Percentiles rank a stretch among this genome's conserved stretches.
Conservation (phyloP, 2,797 vertebrate genomes). For the Microchirus variegatus region DNA sequence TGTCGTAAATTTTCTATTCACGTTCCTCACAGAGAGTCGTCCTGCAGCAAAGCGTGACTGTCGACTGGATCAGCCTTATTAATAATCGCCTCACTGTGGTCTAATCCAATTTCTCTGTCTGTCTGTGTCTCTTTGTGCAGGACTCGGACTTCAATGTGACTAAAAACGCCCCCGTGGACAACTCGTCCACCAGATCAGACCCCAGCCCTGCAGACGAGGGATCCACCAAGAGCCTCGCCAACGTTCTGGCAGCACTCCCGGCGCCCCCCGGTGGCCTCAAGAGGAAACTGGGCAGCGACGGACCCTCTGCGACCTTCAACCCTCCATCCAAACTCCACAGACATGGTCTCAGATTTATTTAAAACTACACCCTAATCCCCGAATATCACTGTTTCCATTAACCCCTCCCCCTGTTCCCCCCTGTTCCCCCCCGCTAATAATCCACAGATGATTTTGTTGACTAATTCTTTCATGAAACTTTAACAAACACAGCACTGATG, state of each 20-base stretch:
- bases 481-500: too few relatives aligned
- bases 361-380: not conserved
- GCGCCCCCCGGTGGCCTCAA: conserved; percentile 77
- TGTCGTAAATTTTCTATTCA: too few relatives aligned
- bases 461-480: too few relatives aligned
- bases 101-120: conserved; percentile 9
- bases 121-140: conserved; percentile 47
- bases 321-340: conserved; percentile 80
- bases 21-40: not conserved
- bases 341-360: conserved; percentile 62
- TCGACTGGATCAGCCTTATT: conserved; percentile 5
- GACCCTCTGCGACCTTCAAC: conserved; percentile 37
- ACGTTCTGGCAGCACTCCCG: conserved; percentile 78
- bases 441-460: too few relatives aligned
- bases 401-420: too few relatives aligned
- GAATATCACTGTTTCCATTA: not conserved
- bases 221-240: conserved; percentile 76
- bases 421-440: too few relatives aligned
- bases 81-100: not conserved
- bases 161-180: conserved; percentile 75
- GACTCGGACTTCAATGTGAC: conserved; percentile 76
- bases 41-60: not conserved
- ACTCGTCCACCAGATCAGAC: conserved; percentile 67
- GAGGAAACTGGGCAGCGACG: conserved; percentile 82
- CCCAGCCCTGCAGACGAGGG: conserved; percentile 69